These are phyloP conservation scores for Trachemys scripta DNA, from an alignment of 2,113 vertebrate species.

Conservation along the genomic window DNA sequence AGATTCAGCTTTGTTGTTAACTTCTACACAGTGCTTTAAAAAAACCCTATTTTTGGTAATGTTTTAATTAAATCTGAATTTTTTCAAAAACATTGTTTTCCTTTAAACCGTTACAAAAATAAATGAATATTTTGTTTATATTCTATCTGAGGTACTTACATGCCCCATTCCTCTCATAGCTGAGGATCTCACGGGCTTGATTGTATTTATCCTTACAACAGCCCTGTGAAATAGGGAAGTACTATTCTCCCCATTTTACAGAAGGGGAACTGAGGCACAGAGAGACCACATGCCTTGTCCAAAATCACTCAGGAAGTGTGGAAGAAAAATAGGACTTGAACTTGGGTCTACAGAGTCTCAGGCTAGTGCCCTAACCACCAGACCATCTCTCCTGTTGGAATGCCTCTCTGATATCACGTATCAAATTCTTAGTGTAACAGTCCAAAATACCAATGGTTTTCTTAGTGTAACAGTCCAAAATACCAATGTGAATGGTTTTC, in stretches of 20 bases:
- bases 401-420: neutral
- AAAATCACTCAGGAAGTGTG: neutral
- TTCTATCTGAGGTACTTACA: neutral
- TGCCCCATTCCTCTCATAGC: neutral
- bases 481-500: neutral
- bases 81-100: too few relatives aligned
- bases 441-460: neutral
- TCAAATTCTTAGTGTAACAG: neutral
- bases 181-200: neutral
- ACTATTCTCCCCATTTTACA: neutral
- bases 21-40: neutral
- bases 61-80: too few relatives aligned
- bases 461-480: neutral
- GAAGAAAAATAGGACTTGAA: neutral
- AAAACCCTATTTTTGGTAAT: neutral
- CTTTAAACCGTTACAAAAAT: too few relatives aligned
- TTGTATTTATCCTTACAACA: neutral
- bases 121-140: neutral
- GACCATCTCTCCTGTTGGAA: neutral
- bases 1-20: neutral
- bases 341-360: neutral
- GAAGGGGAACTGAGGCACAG: neutral
- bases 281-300: neutral
- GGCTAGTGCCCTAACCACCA: neutral
- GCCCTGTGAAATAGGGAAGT: neutral